phyloP scores from a whole-genome alignment of 2,888 invertebrate genomes.

The Ptychoptera albimana region DNA sequence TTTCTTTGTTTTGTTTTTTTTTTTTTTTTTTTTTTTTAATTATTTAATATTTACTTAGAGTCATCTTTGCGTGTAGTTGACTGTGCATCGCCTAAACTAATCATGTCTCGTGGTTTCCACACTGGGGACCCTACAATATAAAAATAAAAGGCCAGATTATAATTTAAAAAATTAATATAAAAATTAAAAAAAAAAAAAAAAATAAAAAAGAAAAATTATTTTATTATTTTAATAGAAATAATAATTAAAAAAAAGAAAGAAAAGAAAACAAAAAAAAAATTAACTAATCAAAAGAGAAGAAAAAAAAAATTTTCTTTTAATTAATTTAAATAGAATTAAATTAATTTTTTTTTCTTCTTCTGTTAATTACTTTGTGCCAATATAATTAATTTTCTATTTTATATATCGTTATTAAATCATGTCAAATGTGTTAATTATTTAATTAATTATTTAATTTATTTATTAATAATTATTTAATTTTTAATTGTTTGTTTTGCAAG shows the following conservation, averaged over 20 bases:
- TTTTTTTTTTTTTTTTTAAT: slow-evolving; percentile 7
- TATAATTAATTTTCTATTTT: too few species aligned
- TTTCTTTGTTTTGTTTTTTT: slow-evolving; percentile 10
- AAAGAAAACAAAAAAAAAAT: slow-evolving; percentile 2
- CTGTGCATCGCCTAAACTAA: slow-evolving; percentile 40
- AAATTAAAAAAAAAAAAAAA: slow-evolving; percentile 11
- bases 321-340: too few species aligned
- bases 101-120: slow-evolving; percentile 92
- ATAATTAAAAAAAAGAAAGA: slow-evolving; percentile 5
- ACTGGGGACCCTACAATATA: slow-evolving; percentile 84
- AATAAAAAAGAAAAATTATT: slow-evolving; percentile 8
- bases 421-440: too few species aligned
- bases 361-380: too few species aligned
- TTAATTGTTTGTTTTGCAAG: too few species aligned
- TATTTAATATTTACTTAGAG: slow-evolving; percentile 28
- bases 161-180: slow-evolving; percentile 12
- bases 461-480: too few species aligned
- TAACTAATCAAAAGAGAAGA: not conserved
- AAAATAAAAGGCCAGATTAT: slow-evolving; percentile 24
- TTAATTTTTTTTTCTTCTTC: too few species aligned
- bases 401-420: too few species aligned
- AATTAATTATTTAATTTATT: too few species aligned
- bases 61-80: slow-evolving; percentile 35
- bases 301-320: not conserved
- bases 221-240: slow-evolving; percentile 1